Conservation (phyloP, 2,888 invertebrate genomes). For the Cryptocheilus praepositus region DNA sequence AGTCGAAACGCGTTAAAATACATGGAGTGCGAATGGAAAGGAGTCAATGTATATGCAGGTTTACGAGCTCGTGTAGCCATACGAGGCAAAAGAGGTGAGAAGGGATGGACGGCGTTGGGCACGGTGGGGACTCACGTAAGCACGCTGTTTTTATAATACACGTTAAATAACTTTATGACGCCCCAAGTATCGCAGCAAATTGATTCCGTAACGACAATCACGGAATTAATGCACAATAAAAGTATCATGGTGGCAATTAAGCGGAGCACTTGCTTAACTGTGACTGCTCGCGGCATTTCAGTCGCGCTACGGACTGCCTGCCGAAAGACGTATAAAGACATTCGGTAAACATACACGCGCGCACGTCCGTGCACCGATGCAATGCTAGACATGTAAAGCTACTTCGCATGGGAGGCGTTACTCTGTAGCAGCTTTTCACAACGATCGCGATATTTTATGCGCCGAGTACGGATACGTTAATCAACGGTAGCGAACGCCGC, state of each 20-base stretch:
- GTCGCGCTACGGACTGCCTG: slow-evolving; percentile 22
- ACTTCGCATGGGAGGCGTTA: too few relatives aligned
- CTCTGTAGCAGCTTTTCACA: too few relatives aligned
- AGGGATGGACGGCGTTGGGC: slow-evolving; percentile 6
- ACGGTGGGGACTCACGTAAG: slow-evolving; percentile 34
- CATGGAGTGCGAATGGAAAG: background rate
- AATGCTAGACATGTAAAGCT: too few relatives aligned
- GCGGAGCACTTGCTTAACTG: slow-evolving; percentile 47
- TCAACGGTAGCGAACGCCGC: too few relatives aligned
- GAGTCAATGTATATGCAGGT: background rate
- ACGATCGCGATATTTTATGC: too few relatives aligned
- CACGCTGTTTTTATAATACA: slow-evolving; percentile 62
- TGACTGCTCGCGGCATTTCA: background rate
- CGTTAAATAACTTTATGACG: slow-evolving; percentile 63
- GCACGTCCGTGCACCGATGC: too few relatives aligned
- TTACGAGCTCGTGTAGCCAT: background rate
- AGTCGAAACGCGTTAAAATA: background rate
- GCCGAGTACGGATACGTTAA: too few relatives aligned
- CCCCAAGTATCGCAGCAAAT: slow-evolving; percentile 59
- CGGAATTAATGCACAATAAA: slow-evolving; percentile 62
- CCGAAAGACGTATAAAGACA: slow-evolving; percentile 12
- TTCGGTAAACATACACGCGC: too few relatives aligned
- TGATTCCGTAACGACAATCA: slow-evolving; percentile 64
- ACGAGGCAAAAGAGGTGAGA: background rate
- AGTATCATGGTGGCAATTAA: slow-evolving; percentile 59